These are phyloP conservation scores for Montipora foliosa DNA, from an alignment of 64 coral and sea anemone genomes.

Conservation along the genomic window DNA sequence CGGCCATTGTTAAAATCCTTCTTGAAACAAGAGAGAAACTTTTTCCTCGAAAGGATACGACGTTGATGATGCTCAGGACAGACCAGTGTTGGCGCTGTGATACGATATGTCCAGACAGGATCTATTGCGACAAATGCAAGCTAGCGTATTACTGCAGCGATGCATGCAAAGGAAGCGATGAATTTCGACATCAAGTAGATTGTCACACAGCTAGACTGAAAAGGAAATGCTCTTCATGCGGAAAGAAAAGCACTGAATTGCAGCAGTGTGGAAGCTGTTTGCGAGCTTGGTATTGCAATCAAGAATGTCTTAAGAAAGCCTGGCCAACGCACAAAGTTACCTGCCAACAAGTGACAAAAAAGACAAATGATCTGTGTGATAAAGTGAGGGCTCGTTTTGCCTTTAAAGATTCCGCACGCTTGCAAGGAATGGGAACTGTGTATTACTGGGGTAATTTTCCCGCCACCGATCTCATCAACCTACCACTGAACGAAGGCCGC, in stretches of 20 bases:
- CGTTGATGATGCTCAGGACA: constrained; percentile 8
- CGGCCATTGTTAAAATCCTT: background rate
- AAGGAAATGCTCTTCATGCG: constrained; percentile 25
- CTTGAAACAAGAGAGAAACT: background rate
- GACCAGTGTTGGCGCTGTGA: constrained; percentile 62
- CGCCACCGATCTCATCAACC: constrained; percentile 48
- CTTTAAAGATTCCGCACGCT: background rate
- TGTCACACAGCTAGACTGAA: constrained; percentile 45
- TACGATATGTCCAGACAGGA: background rate
- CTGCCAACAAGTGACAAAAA: constrained; percentile 8
- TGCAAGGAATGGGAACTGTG: background rate
- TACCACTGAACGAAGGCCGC: constrained; percentile 55
- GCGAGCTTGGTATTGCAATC: constrained; percentile 53
- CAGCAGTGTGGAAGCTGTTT: constrained; percentile 48
- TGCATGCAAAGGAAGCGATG: constrained; percentile 39
- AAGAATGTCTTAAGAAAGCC: constrained; percentile 26
- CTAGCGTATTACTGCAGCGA: constrained; percentile 74
- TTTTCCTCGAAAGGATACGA: background rate
- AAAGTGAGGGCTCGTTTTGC: background rate
- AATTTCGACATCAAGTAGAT: constrained; percentile 71
- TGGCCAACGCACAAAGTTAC: constrained; percentile 26
- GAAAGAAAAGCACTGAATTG: background rate
- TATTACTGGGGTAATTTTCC: constrained; percentile 78
- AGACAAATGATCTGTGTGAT: background rate
- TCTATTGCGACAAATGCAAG: constrained; percentile 33